Evolutionary conservation across 2,797 vertebrate species (phyloP), one percentile per base, ranked within the genome.

Genomic region (Hephaestus fuliginosus): DNA sequence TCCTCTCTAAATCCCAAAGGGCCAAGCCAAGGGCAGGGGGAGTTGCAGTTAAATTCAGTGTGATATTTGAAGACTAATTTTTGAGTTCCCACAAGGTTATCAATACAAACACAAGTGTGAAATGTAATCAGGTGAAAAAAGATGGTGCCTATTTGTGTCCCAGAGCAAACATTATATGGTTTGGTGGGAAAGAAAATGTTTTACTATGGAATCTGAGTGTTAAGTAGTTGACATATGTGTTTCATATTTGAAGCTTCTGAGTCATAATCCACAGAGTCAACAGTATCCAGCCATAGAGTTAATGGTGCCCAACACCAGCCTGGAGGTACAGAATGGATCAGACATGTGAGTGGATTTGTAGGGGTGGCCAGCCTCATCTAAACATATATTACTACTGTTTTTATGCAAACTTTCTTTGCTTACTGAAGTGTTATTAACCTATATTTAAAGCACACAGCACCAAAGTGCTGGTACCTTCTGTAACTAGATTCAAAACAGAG

Each of bases 31-130:
- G 84, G 88, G 78, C 75, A 76, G 67, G 56, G 22, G 68, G 73
- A 33, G 74, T 33, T 33, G 57, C 39, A 33, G 71, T 74, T 83
- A 88, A 93, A 91, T 84, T 88, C 80, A 30, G 63, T 91, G 91
- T 90, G 89, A 92, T 92, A 92, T 93, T 85, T 89, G 81, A 82
- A 41, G 68, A 76, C 90, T 76, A 85, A 89, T 91, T 90, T 86
- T 46, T 69, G 22, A 72, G 83, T 79, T 87, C 57, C 58, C 70
- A 64, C 36, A 56, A 71, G 53, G 80, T 88, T 83, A 89, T 78
- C 70, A 81, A 89, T 20, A 85, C 78, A 89, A 86, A 86, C 74
- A 73, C 1, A 48, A 72, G 80, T 65, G 84, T 85, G 79, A 88
- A 83, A 85, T 65, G 49, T 52, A 78, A 84, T 74, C 43, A 67